Evolutionary conservation across 2,797 vertebrate species (phyloP).

Genomic region (Sebastes oblongus): DNA sequence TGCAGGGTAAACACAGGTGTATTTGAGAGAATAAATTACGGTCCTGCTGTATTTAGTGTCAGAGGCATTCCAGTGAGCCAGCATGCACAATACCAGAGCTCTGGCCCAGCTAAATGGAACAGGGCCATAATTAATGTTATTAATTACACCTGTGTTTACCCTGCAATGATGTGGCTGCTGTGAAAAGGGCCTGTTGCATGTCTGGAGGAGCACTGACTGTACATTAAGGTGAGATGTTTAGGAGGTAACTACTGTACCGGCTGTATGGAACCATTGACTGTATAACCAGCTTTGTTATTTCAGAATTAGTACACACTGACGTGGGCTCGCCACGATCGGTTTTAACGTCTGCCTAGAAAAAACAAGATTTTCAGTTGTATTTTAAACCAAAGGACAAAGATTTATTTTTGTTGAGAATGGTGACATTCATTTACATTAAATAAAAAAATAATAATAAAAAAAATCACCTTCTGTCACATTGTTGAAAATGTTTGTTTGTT

Average conservation of each 20-base stretch:
- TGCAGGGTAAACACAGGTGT: too few species aligned
- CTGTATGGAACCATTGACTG: background rate
- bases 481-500: conserved; percentile 26
- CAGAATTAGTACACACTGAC: background rate
- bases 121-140: too few species aligned
- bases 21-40: too few species aligned
- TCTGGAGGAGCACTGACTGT: background rate
- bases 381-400: conserved; percentile 59
- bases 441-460: conserved; percentile 16
- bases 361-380: background rate
- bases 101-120: too few species aligned
- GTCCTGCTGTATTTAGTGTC: too few species aligned
- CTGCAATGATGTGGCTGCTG: too few species aligned
- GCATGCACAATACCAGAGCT: too few species aligned
- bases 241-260: too few species aligned
- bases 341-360: background rate
- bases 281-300: background rate
- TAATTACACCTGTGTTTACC: too few species aligned
- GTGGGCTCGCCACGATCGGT: background rate
- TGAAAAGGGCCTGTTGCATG: background rate
- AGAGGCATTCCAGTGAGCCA: too few species aligned
- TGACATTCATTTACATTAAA: conserved; percentile 64
- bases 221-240: background rate
- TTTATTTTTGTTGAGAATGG: conserved; percentile 65
- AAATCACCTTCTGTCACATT: conserved; percentile 10